These are phyloP conservation scores for Onychomys leucogaster DNA, from an alignment of 2,797 vertebrate genomes.

Conservation along the genomic window DNA sequence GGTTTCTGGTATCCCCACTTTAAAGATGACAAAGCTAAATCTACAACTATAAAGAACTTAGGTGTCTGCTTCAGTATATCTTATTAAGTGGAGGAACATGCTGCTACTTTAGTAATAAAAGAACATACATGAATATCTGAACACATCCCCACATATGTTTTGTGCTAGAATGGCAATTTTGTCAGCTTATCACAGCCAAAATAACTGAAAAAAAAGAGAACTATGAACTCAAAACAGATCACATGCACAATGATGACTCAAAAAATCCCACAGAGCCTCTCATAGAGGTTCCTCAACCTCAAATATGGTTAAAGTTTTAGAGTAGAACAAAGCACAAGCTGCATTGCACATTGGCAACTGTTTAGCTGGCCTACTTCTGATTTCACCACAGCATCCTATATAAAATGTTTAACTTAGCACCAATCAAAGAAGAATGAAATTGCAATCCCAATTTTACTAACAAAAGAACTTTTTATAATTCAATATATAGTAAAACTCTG, in stretches of 20 bases:
- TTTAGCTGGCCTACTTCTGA: neutral
- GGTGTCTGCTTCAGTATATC: neutral
- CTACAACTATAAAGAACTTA: neutral
- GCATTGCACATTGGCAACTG: neutral
- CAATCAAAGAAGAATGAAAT: constrained; percentile 28
- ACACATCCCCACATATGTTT: neutral
- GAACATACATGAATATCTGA: neutral
- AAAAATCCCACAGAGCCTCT: neutral
- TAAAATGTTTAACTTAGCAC: neutral
- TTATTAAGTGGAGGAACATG: neutral
- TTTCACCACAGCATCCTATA: neutral
- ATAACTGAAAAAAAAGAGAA: neutral
- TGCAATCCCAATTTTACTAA: constrained; percentile 24
- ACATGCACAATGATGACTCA: neutral
- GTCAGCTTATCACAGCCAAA: neutral
- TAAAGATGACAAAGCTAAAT: neutral
- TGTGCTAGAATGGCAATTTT: neutral
- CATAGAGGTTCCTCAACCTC: neutral
- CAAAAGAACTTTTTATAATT: constrained; percentile 10
- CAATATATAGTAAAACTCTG: constrained; percentile 42
- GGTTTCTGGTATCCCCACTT: neutral
- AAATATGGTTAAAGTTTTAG: neutral
- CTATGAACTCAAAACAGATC: constrained; percentile 11
- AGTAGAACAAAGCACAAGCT: neutral
- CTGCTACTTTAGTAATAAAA: constrained; percentile 3